These are phyloP conservation scores for Sus scrofa DNA, from an alignment of 2,113 vertebrate genomes.

Conservation along the genomic window DNA sequence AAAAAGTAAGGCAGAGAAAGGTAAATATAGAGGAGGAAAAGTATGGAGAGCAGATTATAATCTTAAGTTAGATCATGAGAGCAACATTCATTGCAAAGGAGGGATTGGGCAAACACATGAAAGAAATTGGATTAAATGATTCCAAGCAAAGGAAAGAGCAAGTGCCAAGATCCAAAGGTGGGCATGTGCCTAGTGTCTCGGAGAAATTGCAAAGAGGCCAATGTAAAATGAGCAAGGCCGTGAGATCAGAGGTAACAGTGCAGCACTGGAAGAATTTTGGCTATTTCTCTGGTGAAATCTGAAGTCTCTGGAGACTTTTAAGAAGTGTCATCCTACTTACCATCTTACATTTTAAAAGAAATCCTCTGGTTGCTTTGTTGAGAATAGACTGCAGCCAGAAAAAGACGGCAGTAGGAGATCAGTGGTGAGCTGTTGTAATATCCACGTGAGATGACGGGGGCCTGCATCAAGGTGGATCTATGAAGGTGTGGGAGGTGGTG, in stretches of 20 bases:
- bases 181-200: background rate
- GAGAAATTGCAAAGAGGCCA: background rate
- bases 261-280: background rate
- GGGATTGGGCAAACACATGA: background rate
- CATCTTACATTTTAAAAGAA: background rate
- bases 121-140: background rate
- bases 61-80: conserved; percentile 1
- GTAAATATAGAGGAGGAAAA: background rate
- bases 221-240: background rate
- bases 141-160: background rate
- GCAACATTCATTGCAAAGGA: background rate
- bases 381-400: background rate
- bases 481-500: background rate
- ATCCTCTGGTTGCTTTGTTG: background rate
- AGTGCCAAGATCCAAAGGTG: background rate
- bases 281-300: background rate
- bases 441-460: background rate
- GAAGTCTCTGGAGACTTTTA: background rate
- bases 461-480: background rate
- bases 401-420: background rate
- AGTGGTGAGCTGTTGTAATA: background rate
- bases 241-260: background rate
- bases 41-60: background rate
- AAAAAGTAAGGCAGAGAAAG: background rate
- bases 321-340: background rate